phyloP scores from a whole-genome alignment of 1,140 invertebrate genomes.

The Sminthurides bifidus region DNA sequence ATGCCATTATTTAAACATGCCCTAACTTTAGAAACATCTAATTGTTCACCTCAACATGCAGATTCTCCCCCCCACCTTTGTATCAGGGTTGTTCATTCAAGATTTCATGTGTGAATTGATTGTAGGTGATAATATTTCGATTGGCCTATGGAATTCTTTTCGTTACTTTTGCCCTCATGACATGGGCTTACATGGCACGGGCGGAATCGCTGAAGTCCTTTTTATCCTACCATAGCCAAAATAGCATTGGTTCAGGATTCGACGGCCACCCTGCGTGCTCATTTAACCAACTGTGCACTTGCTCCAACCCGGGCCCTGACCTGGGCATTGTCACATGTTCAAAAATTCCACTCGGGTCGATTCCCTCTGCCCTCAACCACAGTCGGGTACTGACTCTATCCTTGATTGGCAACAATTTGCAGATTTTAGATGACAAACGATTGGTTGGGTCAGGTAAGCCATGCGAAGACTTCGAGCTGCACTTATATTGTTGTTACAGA shows the following conservation, averaged over 20 bases:
- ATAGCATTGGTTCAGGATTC: not conserved
- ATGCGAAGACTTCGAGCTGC: too few relatives aligned
- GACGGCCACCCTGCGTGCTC: not conserved
- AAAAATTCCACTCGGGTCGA: not conserved
- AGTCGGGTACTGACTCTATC: not conserved
- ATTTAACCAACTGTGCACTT: constrained; percentile 2
- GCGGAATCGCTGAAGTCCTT: not conserved
- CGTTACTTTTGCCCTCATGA: not conserved
- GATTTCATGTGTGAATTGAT: too few relatives aligned
- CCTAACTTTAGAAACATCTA: too few relatives aligned
- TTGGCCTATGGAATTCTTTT: not conserved
- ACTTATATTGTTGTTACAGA: too few relatives aligned
- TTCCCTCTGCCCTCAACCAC: not conserved
- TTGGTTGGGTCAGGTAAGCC: constrained; percentile 24
- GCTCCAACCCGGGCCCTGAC: constrained; percentile 1
- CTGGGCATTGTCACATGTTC: not conserved
- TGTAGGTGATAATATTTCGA: not conserved
- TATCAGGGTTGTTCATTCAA: too few relatives aligned
- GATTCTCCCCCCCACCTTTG: too few relatives aligned
- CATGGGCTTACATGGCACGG: not conserved
- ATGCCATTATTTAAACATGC: too few relatives aligned
- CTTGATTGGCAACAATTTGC: not conserved
- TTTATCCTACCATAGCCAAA: not conserved
- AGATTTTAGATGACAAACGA: not conserved
- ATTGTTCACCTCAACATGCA: too few relatives aligned